phyloP scores from a whole-genome alignment of 2,797 vertebrate genomes.

The Myotis findleyi region DNA sequence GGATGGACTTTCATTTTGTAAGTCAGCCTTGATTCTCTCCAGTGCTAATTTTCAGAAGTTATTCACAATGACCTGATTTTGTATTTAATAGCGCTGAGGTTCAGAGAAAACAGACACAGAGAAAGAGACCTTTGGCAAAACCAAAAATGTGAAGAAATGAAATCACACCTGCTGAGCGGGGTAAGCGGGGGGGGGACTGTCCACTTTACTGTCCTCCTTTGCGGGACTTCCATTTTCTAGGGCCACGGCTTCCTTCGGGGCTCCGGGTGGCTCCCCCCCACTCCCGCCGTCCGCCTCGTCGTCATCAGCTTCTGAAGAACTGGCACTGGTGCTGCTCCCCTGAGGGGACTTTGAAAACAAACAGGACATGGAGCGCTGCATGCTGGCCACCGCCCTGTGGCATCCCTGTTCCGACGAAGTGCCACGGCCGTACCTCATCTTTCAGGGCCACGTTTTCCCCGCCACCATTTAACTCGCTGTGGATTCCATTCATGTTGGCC shows the following conservation, averaged over 20 bases:
- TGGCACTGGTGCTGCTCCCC: conserved; percentile 92
- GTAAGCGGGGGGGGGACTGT: conserved; percentile 95
- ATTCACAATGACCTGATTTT: background rate
- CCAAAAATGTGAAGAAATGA: background rate
- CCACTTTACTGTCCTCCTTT: conserved; percentile 85
- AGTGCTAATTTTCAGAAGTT: background rate
- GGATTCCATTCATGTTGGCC: conserved; percentile 93
- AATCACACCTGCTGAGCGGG: conserved; percentile 92
- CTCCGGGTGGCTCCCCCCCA: conserved; percentile 89
- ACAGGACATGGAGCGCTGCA: rapidly evolving
- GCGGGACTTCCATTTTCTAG: conserved; percentile 86
- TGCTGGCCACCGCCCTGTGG: background rate
- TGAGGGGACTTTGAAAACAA: conserved; percentile 88
- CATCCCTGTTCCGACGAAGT: rapidly evolving
- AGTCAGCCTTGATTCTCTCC: background rate
- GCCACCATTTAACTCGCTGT: conserved; percentile 92
- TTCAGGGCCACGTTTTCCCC: conserved; percentile 92
- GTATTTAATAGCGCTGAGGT: too few species aligned
- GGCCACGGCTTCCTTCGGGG: conserved; percentile 87
- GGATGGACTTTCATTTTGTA: rapidly evolving
- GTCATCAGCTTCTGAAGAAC: conserved; percentile 96
- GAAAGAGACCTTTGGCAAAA: background rate
- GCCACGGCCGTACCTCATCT: conserved; percentile 88
- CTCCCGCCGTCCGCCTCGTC: conserved; percentile 94
- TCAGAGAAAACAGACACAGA: background rate